Conservation (phyloP, 2,888 invertebrate genomes). For the Idaea aversata region DNA sequence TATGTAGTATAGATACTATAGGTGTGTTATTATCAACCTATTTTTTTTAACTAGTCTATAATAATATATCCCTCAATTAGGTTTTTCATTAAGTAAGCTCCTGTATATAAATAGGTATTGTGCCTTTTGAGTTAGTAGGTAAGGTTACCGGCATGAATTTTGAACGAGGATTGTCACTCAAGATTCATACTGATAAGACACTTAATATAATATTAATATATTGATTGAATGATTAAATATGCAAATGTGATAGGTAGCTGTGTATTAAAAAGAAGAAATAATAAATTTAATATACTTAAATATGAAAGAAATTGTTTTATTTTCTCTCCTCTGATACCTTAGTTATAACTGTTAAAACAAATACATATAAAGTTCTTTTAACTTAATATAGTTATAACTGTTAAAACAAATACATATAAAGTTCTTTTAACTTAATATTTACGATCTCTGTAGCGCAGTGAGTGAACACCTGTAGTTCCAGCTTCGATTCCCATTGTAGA, state of each 20-base stretch:
- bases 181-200: background rate
- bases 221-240: conserved; percentile 5
- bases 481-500: no score
- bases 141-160: background rate
- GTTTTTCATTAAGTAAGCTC: background rate
- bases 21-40: background rate
- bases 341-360: no score
- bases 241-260: conserved; percentile 10
- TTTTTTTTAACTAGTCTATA: background rate
- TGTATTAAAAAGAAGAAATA: conserved; percentile 5
- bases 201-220: background rate
- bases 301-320: background rate
- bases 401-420: no score
- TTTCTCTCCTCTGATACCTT: background rate
- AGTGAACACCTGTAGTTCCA: no score
- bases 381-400: no score
- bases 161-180: background rate
- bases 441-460: no score
- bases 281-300: conserved; percentile 4
- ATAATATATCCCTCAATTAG: background rate
- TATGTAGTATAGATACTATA: background rate
- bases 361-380: no score
- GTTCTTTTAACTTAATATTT: no score
- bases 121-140: background rate
- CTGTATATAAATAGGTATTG: background rate